Percentiles rank a stretch among this genome's conserved stretches.
Evolutionary conservation across 2,888 invertebrate species (phyloP).

Genomic region (Lepidocyrtinus sp.): DNA sequence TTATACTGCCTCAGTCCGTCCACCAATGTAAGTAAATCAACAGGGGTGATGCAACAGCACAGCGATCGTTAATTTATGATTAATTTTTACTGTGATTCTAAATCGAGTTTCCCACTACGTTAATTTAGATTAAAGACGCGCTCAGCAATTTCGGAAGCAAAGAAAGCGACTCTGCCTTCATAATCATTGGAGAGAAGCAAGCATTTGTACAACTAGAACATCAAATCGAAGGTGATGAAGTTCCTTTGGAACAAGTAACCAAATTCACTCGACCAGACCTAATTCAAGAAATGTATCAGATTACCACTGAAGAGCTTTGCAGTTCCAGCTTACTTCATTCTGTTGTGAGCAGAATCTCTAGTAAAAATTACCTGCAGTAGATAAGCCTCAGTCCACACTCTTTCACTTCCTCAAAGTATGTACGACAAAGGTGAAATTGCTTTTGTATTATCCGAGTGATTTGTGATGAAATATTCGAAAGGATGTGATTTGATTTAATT

Average conservation of each 20-base stretch:
- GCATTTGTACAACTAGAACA: constrained; percentile 64
- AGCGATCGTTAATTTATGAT: no score
- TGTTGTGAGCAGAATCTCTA: constrained; percentile 80
- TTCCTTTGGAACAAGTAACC: constrained; percentile 74
- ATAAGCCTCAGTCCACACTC: no score
- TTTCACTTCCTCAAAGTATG: no score
- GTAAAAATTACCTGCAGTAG: constrained; percentile 73
- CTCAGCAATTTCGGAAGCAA: constrained; percentile 79
- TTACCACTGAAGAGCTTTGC: constrained; percentile 75
- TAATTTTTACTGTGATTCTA: neutral
- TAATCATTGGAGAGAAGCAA: constrained; percentile 74
- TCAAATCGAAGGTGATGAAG: constrained; percentile 76
- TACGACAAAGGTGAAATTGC: no score
- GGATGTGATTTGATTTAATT: no score
- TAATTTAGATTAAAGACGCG: constrained; percentile 77
- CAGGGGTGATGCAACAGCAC: neutral
- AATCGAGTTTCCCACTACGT: neutral
- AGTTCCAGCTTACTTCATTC: constrained; percentile 76
- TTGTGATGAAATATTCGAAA: no score
- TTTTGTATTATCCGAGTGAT: no score
- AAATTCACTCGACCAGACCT: constrained; percentile 74
- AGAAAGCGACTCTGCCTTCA: constrained; percentile 74
- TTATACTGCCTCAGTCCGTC: constrained; percentile 66
- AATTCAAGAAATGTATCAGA: constrained; percentile 78
- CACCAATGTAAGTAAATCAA: constrained; percentile 62